phyloP scores from a whole-genome alignment of 2,888 invertebrate species.

The Neoaliturus tenellus region DNA sequence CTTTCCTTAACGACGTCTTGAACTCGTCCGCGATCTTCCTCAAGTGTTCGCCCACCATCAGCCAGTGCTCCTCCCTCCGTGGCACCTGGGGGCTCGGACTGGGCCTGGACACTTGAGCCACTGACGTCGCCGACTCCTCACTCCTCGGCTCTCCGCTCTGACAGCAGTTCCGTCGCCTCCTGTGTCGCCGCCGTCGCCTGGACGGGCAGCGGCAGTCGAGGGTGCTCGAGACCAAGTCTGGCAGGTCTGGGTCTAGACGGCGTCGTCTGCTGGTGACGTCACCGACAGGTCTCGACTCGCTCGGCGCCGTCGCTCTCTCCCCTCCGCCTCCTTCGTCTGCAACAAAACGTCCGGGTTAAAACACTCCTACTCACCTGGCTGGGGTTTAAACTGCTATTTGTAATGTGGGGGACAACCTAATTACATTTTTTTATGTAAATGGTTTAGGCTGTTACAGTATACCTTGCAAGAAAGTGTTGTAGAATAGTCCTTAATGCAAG shows the following conservation, averaged over 20 bases:
- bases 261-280: constrained; percentile 14
- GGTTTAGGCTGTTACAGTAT: no score
- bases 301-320: constrained; percentile 22
- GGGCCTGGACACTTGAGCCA: not conserved
- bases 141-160: not conserved
- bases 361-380: not conserved
- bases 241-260: constrained; percentile 6
- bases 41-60: constrained; percentile 64
- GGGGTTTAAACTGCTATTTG: no score
- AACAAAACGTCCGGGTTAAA: not conserved
- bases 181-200: constrained; percentile 31
- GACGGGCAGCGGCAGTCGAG: not conserved
- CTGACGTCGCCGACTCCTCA: not conserved
- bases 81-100: not conserved
- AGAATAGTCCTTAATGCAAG: no score
- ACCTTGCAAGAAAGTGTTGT: no score
- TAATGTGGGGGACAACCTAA: no score
- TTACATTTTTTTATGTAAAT: no score
- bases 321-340: constrained; percentile 3
- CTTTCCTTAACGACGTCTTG: constrained; percentile 56
- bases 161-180: constrained; percentile 30
- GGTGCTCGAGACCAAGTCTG: constrained; percentile 25
- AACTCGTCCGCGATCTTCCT: constrained; percentile 66
- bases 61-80: constrained; percentile 54
- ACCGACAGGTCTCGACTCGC: constrained; percentile 22